Evolutionary conservation across 2,888 invertebrate genomes (phyloP).

Genomic region (Drosophila emarginata): DNA sequence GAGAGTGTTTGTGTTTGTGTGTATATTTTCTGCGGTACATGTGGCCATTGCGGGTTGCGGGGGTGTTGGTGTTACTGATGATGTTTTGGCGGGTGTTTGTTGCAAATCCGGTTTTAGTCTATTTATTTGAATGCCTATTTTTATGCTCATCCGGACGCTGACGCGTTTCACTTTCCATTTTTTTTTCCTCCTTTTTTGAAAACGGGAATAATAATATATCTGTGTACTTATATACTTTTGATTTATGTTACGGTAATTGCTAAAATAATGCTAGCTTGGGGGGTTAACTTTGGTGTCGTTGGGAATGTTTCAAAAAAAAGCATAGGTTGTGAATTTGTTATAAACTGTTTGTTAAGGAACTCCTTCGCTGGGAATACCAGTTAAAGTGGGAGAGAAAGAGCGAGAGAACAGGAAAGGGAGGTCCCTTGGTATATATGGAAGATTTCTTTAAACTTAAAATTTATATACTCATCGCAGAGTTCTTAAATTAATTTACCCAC

Average conservation of each 20-base stretch:
- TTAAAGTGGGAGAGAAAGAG: neutral
- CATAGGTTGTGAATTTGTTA: neutral
- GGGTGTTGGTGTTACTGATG: conserved; percentile 29
- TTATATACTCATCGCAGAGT: neutral
- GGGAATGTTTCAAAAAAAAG: neutral
- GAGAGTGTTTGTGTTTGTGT: conserved; percentile 24
- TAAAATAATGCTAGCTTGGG: conserved; percentile 12
- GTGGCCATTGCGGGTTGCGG: conserved; percentile 6
- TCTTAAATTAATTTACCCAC: neutral
- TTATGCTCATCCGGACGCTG: conserved; percentile 67
- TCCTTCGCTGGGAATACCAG: neutral
- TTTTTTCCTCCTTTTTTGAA: neutral
- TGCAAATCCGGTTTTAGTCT: conserved; percentile 70
- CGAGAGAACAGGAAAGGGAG: neutral
- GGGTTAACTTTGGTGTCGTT: neutral
- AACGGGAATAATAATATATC: conserved; percentile 10
- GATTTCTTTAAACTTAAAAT: neutral
- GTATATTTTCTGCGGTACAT: conserved; percentile 29
- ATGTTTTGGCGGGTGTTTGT: conserved; percentile 46
- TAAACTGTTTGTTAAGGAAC: neutral
- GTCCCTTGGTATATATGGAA: neutral
- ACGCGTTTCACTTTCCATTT: conserved; percentile 22
- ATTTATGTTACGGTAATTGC: conserved; percentile 76
- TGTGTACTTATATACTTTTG: conserved; percentile 55
- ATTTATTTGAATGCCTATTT: conserved; percentile 74